Conservation (phyloP, 2,888 invertebrate genomes). For the Parnassius orleans region DNA sequence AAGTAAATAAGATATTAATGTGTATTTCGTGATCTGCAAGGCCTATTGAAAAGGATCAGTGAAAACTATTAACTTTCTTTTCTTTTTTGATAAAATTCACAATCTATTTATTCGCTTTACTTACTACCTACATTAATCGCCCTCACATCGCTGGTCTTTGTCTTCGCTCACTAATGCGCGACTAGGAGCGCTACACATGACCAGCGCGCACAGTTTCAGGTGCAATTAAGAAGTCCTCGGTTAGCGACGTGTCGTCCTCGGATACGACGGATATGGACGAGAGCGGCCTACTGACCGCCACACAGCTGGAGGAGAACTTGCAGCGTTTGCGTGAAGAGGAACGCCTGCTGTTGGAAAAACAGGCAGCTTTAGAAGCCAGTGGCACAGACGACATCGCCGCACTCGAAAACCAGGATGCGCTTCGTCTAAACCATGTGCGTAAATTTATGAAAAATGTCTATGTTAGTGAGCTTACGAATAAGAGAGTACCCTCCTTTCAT, state of each 20-base stretch:
- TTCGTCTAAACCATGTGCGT: slow-evolving; percentile 63
- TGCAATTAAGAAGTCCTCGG: slow-evolving; percentile 94
- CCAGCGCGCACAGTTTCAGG: slow-evolving; percentile 79
- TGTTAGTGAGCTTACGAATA: no score
- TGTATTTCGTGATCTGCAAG: no score
- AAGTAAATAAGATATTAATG: no score
- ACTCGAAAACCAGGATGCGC: slow-evolving; percentile 62
- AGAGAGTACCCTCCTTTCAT: no score
- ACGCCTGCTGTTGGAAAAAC: slow-evolving; percentile 87
- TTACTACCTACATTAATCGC: slow-evolving; percentile 6
- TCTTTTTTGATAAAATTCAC: no score
- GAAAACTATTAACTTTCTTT: no score
- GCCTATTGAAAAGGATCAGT: no score
- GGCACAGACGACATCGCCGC: slow-evolving; percentile 63
- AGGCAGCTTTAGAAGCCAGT: slow-evolving; percentile 84
- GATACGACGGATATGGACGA: slow-evolving; percentile 97
- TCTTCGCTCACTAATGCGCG: background rate
- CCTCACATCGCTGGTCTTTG: slow-evolving; percentile 14
- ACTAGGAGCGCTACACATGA: slow-evolving; percentile 19
- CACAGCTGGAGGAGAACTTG: slow-evolving; percentile 61
- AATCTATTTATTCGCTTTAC: no score
- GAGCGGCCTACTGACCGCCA: slow-evolving; percentile 84
- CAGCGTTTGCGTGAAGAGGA: slow-evolving; percentile 83
- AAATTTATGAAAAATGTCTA: no score
- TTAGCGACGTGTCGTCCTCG: slow-evolving; percentile 91